A percentile compares a stretch with the other conserved stretches of the same genome.
phyloP scores from a whole-genome alignment of 2,113 vertebrate genomes.

The Rhea pennata region DNA sequence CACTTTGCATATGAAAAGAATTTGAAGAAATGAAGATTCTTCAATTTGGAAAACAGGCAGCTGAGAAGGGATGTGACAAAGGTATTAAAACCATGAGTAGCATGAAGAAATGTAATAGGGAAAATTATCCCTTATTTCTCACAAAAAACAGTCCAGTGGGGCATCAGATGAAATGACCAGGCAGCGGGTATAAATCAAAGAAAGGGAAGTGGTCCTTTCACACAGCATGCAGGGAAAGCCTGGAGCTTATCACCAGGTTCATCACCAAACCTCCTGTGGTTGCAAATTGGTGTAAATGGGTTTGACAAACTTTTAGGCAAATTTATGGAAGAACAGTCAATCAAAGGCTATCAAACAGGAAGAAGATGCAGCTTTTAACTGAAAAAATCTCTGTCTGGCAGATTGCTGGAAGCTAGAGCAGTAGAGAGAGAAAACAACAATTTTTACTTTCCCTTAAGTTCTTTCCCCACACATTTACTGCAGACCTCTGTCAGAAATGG shows the following conservation, averaged over 20 bases:
- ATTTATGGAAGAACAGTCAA: constrained; percentile 33
- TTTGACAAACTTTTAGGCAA: constrained; percentile 38
- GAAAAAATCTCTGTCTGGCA: neutral
- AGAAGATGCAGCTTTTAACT: constrained; percentile 30
- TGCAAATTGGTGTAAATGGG: neutral
- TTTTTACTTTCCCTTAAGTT: neutral
- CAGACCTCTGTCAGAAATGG: neutral
- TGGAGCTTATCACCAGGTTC: constrained; percentile 1
- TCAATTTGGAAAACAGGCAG: neutral
- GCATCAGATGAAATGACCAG: neutral
- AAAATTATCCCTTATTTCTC: neutral
- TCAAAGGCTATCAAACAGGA: neutral
- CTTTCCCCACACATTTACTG: neutral
- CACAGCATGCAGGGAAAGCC: constrained; percentile 2
- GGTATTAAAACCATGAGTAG: neutral
- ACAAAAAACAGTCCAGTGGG: neutral
- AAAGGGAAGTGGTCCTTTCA: neutral
- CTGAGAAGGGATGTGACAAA: neutral
- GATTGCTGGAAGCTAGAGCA: neutral
- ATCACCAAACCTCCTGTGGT: neutral
- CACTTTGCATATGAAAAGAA: neutral
- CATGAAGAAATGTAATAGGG: neutral
- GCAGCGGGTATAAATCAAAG: constrained; percentile 28
- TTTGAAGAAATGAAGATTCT: neutral
- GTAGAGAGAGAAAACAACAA: neutral